Conservation (phyloP, 1,140 invertebrate species). For the Holcopasites calliopsidis region DNA sequence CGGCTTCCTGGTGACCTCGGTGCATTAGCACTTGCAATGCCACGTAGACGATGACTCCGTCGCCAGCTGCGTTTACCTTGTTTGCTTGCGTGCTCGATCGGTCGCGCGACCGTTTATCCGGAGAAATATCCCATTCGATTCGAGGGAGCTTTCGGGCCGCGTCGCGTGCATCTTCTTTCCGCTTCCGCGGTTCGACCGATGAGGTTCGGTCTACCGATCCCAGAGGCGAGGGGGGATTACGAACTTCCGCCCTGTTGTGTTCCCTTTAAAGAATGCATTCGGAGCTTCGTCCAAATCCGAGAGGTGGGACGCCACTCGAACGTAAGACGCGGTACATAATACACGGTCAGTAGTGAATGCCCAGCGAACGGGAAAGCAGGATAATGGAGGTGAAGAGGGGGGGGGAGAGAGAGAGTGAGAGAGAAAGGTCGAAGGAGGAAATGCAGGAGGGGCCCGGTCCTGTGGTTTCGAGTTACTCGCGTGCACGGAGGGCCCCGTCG, state of each 20-base stretch:
- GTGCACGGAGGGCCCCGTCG: background rate
- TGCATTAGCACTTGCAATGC: slow-evolving; percentile 61
- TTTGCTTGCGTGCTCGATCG: background rate
- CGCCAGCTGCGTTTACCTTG: slow-evolving; percentile 36
- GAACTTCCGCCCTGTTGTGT: too few species aligned
- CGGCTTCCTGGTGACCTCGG: slow-evolving; percentile 76
- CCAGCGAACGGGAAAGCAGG: too few species aligned
- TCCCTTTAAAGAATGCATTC: too few species aligned
- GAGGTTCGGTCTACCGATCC: too few species aligned
- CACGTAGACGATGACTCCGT: slow-evolving; percentile 24
- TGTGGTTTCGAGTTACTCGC: slow-evolving; percentile 21
- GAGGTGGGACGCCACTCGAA: too few species aligned
- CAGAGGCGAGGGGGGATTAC: too few species aligned
- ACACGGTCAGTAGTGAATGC: too few species aligned
- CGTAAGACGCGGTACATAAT: too few species aligned
- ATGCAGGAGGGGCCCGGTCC: background rate
- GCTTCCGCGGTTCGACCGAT: too few species aligned
- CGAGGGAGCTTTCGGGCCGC: too few species aligned
- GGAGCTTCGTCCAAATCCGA: too few species aligned
- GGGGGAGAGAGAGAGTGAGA: background rate
- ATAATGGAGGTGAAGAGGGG: background rate
- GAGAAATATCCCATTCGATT: background rate
- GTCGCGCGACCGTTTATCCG: background rate
- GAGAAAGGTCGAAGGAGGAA: background rate
- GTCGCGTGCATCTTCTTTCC: too few species aligned